Evolutionary conservation across 2,113 vertebrate genomes (phyloP).

Genomic region (Marmota flaviventris): DNA sequence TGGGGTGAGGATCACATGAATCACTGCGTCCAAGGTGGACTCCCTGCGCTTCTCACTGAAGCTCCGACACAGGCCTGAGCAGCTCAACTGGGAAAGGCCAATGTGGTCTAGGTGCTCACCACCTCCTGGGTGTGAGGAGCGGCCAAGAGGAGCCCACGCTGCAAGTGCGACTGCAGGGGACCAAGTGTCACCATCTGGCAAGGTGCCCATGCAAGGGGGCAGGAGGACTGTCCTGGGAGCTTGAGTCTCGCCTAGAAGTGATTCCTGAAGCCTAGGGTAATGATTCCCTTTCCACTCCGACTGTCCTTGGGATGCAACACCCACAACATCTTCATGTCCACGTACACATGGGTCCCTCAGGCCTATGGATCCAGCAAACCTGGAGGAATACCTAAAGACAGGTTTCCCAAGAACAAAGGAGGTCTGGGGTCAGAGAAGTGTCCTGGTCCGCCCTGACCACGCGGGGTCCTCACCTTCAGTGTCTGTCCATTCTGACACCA

Average conservation of each 20-base stretch:
- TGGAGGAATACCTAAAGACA: background rate
- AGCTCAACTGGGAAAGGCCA: background rate
- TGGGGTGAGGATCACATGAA: background rate
- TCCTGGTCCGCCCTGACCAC: background rate
- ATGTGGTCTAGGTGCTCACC: too few species aligned
- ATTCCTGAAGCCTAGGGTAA: background rate
- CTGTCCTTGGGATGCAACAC: background rate
- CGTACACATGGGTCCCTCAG: background rate
- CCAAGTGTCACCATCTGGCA: too few species aligned
- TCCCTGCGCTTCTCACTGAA: background rate
- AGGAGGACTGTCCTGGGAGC: background rate
- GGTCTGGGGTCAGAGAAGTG: background rate
- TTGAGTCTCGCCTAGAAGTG: background rate
- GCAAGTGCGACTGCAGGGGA: too few species aligned
- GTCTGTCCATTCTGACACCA: background rate
- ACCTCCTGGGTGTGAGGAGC: too few species aligned
- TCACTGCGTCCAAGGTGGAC: background rate
- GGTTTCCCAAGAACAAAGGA: background rate
- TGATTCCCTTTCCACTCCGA: background rate
- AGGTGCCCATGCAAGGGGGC: background rate
- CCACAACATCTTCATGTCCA: background rate
- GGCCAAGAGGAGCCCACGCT: too few species aligned
- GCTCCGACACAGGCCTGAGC: background rate
- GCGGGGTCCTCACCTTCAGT: background rate
- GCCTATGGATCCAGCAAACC: background rate